Evolutionary conservation across 1,140 invertebrate species (phyloP).

Genomic region (Mycetomoellerius zeteki): DNA sequence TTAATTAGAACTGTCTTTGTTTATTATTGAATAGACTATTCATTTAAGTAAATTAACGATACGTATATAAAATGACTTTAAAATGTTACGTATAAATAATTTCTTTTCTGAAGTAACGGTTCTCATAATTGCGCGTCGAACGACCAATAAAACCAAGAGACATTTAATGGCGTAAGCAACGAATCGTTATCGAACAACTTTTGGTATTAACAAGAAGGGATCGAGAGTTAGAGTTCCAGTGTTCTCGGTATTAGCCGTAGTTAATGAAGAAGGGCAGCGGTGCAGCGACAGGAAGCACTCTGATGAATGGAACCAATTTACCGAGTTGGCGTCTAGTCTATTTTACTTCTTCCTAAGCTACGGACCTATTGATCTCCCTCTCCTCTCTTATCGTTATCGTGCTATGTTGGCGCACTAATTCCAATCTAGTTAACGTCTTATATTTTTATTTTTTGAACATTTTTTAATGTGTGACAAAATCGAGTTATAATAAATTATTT

Average conservation of each 20-base stretch:
- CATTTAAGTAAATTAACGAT: constrained; percentile 12
- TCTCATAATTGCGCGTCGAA: constrained; percentile 16
- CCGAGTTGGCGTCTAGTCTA: constrained; percentile 76
- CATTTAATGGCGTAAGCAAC: constrained; percentile 51
- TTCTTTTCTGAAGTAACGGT: neutral
- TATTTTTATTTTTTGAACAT: neutral
- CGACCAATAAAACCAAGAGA: constrained; percentile 34
- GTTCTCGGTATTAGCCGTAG: constrained; percentile 66
- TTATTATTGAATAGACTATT: neutral
- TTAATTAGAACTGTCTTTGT: constrained; percentile 19
- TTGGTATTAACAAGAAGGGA: constrained; percentile 59
- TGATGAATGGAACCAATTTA: constrained; percentile 82
- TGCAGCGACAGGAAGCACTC: constrained; percentile 73
- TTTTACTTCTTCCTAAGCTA: constrained; percentile 64
- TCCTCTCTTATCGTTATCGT: constrained; percentile 60
- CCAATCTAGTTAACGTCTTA: constrained; percentile 27
- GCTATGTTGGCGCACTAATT: neutral
- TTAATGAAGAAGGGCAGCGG: constrained; percentile 63
- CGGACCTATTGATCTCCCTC: constrained; percentile 57
- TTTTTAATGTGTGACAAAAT: neutral
- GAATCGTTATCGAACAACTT: constrained; percentile 58
- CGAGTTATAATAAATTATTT: neutral
- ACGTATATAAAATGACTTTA: neutral
- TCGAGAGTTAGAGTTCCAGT: constrained; percentile 59
- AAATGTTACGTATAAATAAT: neutral